Conservation (phyloP, 2,888 invertebrate genomes). For the Isoperla grammatica region DNA sequence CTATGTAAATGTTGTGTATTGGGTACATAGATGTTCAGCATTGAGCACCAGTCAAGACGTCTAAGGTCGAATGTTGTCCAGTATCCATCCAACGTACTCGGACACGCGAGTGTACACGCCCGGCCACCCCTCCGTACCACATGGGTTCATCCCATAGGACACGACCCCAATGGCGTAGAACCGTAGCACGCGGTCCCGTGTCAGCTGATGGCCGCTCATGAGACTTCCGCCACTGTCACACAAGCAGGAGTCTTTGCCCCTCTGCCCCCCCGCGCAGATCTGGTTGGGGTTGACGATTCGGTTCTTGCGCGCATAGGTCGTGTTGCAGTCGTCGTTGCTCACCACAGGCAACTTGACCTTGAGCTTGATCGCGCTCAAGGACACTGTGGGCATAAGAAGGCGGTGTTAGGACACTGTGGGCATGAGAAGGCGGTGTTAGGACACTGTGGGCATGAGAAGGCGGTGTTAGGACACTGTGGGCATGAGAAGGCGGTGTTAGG, state of each 20-base stretch:
- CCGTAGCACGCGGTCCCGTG: constrained; percentile 31
- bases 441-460: too few relatives aligned
- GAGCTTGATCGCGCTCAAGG: constrained; percentile 56
- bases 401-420: too few relatives aligned
- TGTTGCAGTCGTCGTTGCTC: constrained; percentile 45
- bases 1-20: too few relatives aligned
- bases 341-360: constrained; percentile 55
- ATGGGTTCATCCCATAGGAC: constrained; percentile 60
- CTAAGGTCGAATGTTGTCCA: constrained; percentile 27
- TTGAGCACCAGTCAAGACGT: too few relatives aligned
- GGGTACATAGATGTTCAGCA: too few relatives aligned
- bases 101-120: constrained; percentile 62
- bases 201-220: constrained; percentile 48
- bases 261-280: constrained; percentile 65
- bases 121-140: constrained; percentile 59
- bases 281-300: constrained; percentile 48
- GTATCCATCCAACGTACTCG: constrained; percentile 59
- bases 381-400: constrained; percentile 41
- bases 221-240: constrained; percentile 76
- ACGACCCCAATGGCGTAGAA: constrained; percentile 54
- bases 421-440: too few relatives aligned
- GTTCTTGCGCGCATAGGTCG: constrained; percentile 51
- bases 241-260: constrained; percentile 62
- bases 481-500: too few relatives aligned
- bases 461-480: too few relatives aligned